Evolutionary conservation across 2,113 vertebrate genomes (phyloP).

Genomic region (Anolis carolinensis): DNA sequence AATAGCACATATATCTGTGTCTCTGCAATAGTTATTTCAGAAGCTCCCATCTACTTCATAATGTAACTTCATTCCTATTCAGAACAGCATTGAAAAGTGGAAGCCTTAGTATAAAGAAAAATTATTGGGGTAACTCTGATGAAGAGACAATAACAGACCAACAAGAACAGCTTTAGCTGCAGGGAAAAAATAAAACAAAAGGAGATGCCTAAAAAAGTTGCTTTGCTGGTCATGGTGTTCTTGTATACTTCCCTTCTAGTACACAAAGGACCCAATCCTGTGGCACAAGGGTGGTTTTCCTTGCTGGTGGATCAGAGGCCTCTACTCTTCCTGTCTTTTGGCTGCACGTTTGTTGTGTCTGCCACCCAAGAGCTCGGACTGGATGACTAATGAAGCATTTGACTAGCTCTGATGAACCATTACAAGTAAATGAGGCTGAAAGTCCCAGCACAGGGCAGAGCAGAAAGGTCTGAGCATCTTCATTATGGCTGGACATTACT

Average conservation of each 20-base stretch:
- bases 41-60: neutral
- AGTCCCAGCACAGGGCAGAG: conserved; percentile 41
- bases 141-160: neutral
- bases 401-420: conserved; percentile 66
- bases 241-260: neutral
- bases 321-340: neutral
- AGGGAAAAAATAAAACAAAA: neutral
- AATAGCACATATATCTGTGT: neutral
- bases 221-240: neutral
- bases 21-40: neutral
- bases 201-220: neutral
- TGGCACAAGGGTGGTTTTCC: neutral
- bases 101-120: neutral
- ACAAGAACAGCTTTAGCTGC: neutral
- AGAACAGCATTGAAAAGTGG: neutral
- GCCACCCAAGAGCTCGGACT: conserved; percentile 25
- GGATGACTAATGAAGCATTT: conserved; percentile 61
- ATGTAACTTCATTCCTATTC: neutral
- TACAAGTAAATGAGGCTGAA: conserved; percentile 62
- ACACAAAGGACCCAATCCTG: neutral
- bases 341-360: neutral
- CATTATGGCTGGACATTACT: conserved; percentile 55
- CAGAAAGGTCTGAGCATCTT: conserved; percentile 42
- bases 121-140: neutral
- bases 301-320: neutral